phyloP scores from a whole-genome alignment of 2,888 invertebrate species.

The Phengaris alcon region DNA sequence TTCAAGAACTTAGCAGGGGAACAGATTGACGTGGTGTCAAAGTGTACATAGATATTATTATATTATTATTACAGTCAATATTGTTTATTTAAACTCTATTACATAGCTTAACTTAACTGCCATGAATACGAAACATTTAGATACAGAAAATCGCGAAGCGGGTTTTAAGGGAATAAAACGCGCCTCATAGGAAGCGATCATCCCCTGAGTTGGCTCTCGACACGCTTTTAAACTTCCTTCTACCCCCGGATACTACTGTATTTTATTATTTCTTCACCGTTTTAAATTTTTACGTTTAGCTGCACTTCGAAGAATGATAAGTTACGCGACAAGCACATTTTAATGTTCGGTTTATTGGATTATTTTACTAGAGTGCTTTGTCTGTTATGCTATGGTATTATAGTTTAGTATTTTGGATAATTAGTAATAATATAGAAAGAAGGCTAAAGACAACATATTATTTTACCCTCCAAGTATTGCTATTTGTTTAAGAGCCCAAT shows the following conservation, averaged over 20 bases:
- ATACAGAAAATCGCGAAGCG: not conserved
- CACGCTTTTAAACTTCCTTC: conserved; percentile 6
- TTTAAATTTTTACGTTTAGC: conserved; percentile 12
- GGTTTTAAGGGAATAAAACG: conserved; percentile 22
- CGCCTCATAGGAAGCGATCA: conserved; percentile 24
- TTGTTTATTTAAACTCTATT: too few relatives aligned
- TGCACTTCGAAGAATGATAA: not conserved
- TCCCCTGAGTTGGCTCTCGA: conserved; percentile 17
- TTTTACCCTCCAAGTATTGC: too few relatives aligned
- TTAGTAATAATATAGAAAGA: too few relatives aligned
- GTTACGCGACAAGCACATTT: not conserved
- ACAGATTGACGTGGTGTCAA: too few relatives aligned
- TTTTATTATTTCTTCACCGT: not conserved
- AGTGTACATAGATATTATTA: too few relatives aligned
- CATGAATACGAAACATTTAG: not conserved
- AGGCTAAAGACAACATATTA: too few relatives aligned
- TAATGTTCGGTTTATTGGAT: not conserved
- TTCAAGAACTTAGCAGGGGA: too few relatives aligned
- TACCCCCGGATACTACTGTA: not conserved
- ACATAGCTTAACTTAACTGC: not conserved
- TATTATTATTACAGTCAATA: too few relatives aligned
- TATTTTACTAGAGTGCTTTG: not conserved
- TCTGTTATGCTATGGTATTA: not conserved
- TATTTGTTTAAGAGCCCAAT: too few relatives aligned
- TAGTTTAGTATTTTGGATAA: too few relatives aligned